Conservation (phyloP, 2,113 vertebrate genomes). For the Tricholaema leucomelas region DNA sequence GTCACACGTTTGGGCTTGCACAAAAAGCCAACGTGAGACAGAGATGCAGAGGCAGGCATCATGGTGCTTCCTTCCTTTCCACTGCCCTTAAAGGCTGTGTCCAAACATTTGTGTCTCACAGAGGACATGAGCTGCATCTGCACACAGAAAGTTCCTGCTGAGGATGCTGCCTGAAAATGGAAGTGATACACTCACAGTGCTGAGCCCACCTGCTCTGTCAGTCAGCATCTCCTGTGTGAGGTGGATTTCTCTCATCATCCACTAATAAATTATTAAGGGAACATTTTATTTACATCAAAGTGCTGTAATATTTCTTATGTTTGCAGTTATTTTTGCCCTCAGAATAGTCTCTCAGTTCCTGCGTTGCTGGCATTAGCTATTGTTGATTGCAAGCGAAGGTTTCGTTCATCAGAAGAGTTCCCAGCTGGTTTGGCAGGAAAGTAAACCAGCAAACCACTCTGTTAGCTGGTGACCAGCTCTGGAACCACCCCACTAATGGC, state of each 20-base stretch:
- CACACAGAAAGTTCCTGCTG: not conserved
- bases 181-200: not conserved
- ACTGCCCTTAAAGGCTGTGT: not conserved
- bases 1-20: not conserved
- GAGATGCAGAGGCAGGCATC: not conserved
- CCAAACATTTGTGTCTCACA: not conserved
- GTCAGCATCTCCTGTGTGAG: not conserved
- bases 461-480: not conserved
- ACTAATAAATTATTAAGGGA: slow-evolving; percentile 53
- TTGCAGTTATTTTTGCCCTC: slow-evolving; percentile 17
- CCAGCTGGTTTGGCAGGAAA: slow-evolving; percentile 25
- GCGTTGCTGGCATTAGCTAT: not conserved
- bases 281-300: slow-evolving; percentile 46
- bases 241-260: slow-evolving; percentile 8
- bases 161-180: not conserved
- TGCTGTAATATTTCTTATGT: slow-evolving; percentile 8
- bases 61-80: not conserved
- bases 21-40: not conserved
- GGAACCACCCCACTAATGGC: slow-evolving; percentile 34
- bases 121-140: not conserved
- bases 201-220: not conserved
- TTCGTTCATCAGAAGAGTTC: slow-evolving; percentile 14
- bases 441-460: slow-evolving; percentile 18
- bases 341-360: not conserved
- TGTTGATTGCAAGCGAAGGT: slow-evolving; percentile 16